Evolutionary conservation across 1,140 invertebrate species (phyloP), one percentile per base, ranked within the genome.

Genomic region (Akabosia matsudoensis): DNA sequence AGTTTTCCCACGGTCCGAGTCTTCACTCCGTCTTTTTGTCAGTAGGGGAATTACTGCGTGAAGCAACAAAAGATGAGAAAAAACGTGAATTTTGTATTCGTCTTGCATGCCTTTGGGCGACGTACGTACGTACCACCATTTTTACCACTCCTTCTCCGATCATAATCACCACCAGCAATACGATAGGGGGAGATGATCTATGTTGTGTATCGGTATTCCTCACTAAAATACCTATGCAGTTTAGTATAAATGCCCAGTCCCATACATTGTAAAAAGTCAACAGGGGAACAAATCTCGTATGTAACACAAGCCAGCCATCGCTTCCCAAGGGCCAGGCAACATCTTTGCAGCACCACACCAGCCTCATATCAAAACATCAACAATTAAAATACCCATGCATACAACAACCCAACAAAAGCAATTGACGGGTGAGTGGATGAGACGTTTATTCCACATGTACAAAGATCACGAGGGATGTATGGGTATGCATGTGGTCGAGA

Each of bases 281-380:
- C n/a, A n/a, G n/a, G n/a, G n/a, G n/a, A n/a, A n/a, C n/a, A n/a
- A n/a, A n/a, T n/a, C n/a, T n/a, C n/a, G n/a, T n/a, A n/a, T 61
- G 14, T 7, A n/a, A 22, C 61, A 67, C 61, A 67, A 30, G 61
- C 61, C 61, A 67, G 61, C 10, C 61, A 67, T 13, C 61, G 31
- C 31, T 67, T 67, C 61, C 61, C 61, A 67, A 67, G 61, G 61
- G 61, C 61, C 61, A 67, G 61, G 26, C 61, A 67, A 28, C 24
- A 28, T 30, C 28, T 22, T 31, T 31, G 61, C 61, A 67, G 26
- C 24, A 30, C 22, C 61, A 67, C 61, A 13, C 3, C 54, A 61
- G 13, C 54, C 4, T 22, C 54, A 61, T 61, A 61, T 61, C 54
- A 61, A 45, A 61, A 61, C 54, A 61, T 61, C 61, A 67, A 67